Evolutionary conservation across 2,797 vertebrate species (phyloP).

Genomic region (Ceryle rudis): DNA sequence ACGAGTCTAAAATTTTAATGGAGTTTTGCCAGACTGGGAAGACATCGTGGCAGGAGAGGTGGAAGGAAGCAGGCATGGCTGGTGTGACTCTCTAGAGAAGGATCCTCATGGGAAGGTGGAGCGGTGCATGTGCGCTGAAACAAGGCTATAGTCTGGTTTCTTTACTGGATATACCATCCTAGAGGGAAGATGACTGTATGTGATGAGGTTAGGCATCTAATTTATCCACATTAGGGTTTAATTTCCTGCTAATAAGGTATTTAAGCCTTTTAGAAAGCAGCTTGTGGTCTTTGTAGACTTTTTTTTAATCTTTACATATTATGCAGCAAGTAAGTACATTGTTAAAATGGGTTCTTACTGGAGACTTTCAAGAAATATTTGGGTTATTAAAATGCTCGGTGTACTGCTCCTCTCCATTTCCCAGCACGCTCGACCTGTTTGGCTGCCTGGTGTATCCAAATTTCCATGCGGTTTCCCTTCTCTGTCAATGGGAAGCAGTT

Average conservation of each 20-base stretch:
- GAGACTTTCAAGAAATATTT: not conserved
- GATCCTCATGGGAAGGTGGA: not conserved
- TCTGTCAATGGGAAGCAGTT: not conserved
- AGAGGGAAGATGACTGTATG: not conserved
- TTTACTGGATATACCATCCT: not conserved
- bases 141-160: not conserved
- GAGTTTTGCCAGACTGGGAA: not conserved
- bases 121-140: not conserved
- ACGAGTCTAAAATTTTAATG: slow-evolving; percentile 27
- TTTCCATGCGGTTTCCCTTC: not conserved
- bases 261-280: slow-evolving; percentile 46
- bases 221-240: slow-evolving; percentile 9
- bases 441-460: not conserved
- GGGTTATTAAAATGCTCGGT: not conserved
- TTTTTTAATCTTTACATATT: slow-evolving; percentile 48
- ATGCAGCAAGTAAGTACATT: not conserved
- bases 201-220: not conserved
- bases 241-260: slow-evolving; percentile 30
- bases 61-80: not conserved
- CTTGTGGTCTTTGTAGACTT: slow-evolving; percentile 13
- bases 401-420: not conserved
- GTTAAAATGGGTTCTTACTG: not conserved
- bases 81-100: not conserved
- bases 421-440: not conserved
- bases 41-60: not conserved